Conservation (phyloP, 2,113 vertebrate species). For the Lampris incognitus region DNA sequence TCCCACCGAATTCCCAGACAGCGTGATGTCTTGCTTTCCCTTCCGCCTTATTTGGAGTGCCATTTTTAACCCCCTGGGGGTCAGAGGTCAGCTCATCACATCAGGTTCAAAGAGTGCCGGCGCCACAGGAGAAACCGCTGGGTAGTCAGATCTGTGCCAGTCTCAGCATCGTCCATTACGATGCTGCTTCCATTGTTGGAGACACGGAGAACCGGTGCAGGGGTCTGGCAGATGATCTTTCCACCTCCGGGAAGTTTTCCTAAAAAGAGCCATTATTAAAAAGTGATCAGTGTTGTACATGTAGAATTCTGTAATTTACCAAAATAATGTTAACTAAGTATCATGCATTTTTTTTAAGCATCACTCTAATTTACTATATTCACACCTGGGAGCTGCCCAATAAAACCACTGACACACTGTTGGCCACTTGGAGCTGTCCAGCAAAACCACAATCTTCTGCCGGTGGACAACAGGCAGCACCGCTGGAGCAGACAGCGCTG, state of each 20-base stretch:
- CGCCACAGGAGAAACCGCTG: background rate
- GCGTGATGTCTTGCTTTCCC: background rate
- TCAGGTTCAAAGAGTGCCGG: too few relatives aligned
- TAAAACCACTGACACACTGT: too few relatives aligned
- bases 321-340: too few relatives aligned
- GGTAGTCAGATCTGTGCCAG: background rate
- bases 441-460: too few relatives aligned
- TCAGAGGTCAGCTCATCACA: background rate
- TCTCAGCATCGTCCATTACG: background rate
- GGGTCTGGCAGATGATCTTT: background rate
- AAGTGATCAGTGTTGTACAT: background rate
- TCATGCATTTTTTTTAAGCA: too few relatives aligned
- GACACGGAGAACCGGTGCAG: background rate
- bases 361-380: too few relatives aligned
- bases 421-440: too few relatives aligned
- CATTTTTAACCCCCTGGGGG: slow-evolving; percentile 45
- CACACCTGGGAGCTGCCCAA: too few relatives aligned
- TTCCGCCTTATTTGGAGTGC: background rate
- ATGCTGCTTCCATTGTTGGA: background rate
- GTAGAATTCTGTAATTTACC: too few relatives aligned
- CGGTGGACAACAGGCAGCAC: too few relatives aligned
- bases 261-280: background rate
- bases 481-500: too few relatives aligned
- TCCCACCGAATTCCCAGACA: background rate
- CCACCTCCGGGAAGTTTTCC: slow-evolving; percentile 8